These are phyloP conservation scores for Helicoverpa assulta DNA, from an alignment of 2,888 invertebrate genomes.

Conservation along the genomic window DNA sequence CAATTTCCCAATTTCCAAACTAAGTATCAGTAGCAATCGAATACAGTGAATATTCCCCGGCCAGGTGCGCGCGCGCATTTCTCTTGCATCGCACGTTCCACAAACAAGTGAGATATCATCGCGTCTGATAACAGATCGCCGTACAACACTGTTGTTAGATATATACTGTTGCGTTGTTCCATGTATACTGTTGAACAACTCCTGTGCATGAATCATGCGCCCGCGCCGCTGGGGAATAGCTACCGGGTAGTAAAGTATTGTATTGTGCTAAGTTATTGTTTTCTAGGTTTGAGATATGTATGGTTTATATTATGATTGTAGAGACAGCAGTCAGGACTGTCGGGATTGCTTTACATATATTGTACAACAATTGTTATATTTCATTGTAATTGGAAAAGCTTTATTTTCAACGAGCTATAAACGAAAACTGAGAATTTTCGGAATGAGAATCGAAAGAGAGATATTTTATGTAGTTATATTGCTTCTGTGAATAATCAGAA, in stretches of 20 bases:
- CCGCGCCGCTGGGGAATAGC: constrained; percentile 20
- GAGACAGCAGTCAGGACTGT: no score
- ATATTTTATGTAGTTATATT: no score
- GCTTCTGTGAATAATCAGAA: no score
- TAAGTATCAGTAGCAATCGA: background rate
- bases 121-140: constrained; percentile 27
- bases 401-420: no score
- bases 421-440: no score
- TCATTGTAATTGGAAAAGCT: no score
- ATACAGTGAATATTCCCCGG: background rate
- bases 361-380: no score
- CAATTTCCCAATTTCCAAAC: background rate
- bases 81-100: constrained; percentile 3
- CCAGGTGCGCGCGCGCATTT: constrained; percentile 7
- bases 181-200: constrained; percentile 11
- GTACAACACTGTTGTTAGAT: constrained; percentile 27
- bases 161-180: background rate
- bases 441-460: no score
- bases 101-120: constrained; percentile 28
- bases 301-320: background rate
- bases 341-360: background rate
- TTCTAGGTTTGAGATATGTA: constrained; percentile 7
- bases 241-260: constrained; percentile 27
- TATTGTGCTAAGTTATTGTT: constrained; percentile 15
- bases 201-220: constrained; percentile 47